Evolutionary conservation across 2,113 vertebrate species (phyloP).

Genomic region (Notiomystis cincta): DNA sequence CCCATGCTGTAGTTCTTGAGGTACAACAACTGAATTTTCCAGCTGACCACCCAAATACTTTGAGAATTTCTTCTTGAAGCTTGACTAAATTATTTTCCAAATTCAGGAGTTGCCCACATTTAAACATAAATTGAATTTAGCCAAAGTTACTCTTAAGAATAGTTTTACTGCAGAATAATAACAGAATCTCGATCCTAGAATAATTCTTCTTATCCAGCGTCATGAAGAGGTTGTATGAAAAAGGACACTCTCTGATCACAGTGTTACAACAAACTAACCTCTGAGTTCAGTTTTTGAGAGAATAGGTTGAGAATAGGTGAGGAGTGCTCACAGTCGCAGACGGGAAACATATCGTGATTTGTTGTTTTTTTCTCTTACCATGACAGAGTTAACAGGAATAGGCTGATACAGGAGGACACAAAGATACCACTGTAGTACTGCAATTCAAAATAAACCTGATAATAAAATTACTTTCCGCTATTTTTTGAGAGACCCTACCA

Average conservation of each 20-base stretch:
- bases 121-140: not conserved
- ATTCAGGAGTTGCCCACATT: not conserved
- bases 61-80: not conserved
- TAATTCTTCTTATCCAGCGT: not conserved
- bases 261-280: not conserved
- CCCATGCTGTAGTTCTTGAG: not conserved
- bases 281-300: not conserved
- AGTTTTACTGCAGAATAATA: not conserved
- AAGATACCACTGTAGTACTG: not conserved
- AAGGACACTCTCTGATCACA: not conserved
- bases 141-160: not conserved
- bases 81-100: not conserved
- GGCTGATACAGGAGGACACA: fast-evolving
- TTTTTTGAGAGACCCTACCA: not conserved
- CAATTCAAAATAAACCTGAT: not conserved
- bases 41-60: not conserved
- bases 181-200: not conserved
- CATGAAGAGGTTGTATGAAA: not conserved
- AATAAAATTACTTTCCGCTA: not conserved
- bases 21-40: not conserved
- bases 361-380: not conserved
- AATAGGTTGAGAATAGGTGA: fast-evolving
- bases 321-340: not conserved
- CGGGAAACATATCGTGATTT: not conserved
- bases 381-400: not conserved